phyloP scores from a whole-genome alignment of 2,888 invertebrate genomes.

The Seira ritae region DNA sequence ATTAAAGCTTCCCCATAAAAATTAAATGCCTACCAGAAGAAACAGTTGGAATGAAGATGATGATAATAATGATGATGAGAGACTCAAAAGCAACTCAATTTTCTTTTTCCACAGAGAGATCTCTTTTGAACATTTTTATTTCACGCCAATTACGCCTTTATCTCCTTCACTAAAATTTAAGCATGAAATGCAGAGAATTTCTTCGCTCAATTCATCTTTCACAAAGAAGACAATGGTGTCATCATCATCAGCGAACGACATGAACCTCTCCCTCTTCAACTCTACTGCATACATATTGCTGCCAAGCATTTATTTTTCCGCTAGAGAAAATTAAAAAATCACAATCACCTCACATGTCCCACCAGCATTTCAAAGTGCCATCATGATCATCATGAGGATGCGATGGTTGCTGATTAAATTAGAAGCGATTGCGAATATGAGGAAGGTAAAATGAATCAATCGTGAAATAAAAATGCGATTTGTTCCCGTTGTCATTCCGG shows the following conservation, averaged over 20 bases:
- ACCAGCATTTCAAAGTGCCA: too few species aligned
- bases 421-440: too few species aligned
- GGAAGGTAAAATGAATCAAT: neutral
- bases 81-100: neutral
- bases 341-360: neutral
- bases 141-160: constrained; percentile 18
- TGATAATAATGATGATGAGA: too few species aligned
- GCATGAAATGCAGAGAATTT: constrained; percentile 9
- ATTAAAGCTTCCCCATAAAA: neutral
- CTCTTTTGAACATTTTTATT: neutral
- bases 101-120: neutral
- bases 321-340: constrained; percentile 11
- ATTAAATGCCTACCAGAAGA: too few species aligned
- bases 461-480: constrained; percentile 21
- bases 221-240: constrained; percentile 10
- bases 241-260: constrained; percentile 17
- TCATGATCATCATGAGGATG: too few species aligned
- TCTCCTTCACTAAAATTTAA: neutral
- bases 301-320: constrained; percentile 11
- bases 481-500: constrained; percentile 15
- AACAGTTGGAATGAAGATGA: too few species aligned
- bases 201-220: constrained; percentile 11
- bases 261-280: too few species aligned
- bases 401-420: neutral
- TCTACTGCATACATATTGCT: neutral